Percentiles rank a stretch among this genome's conserved stretches.
Conservation (phyloP, 2,888 invertebrate species). For the Brenthis daphne region DNA sequence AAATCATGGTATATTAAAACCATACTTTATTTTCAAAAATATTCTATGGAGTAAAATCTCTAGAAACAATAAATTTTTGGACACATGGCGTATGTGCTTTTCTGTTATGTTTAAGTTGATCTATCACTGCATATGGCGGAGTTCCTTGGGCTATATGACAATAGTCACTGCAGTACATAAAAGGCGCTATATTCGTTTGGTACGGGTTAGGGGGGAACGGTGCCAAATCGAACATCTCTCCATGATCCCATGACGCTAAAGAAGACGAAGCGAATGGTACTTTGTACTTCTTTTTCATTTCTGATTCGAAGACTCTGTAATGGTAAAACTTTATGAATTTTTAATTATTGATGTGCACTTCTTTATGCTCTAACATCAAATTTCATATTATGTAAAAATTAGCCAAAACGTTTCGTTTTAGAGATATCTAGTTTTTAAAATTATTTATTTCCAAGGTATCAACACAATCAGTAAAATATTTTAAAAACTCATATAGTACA, state of each 20-base stretch:
- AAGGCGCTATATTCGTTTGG: slow-evolving; percentile 73
- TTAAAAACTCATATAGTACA: too few species aligned
- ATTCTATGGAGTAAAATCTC: slow-evolving; percentile 45
- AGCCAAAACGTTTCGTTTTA: too few species aligned
- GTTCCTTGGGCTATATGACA: slow-evolving; percentile 72
- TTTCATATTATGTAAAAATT: too few species aligned
- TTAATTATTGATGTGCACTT: neutral
- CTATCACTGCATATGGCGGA: slow-evolving; percentile 63
- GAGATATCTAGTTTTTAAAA: neutral
- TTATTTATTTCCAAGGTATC: too few species aligned
- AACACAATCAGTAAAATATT: too few species aligned
- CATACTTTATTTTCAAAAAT: neutral
- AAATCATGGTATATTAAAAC: neutral
- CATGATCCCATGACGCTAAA: slow-evolving; percentile 65
- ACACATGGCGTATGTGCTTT: slow-evolving; percentile 52
- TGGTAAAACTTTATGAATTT: slow-evolving; percentile 16
- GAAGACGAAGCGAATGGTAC: slow-evolving; percentile 59
- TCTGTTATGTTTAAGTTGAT: slow-evolving; percentile 56
- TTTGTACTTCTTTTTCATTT: slow-evolving; percentile 65
- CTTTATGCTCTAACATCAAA: neutral
- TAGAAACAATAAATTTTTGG: slow-evolving; percentile 51
- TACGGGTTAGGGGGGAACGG: slow-evolving; percentile 71
- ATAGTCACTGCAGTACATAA: slow-evolving; percentile 77
- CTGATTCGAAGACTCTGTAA: slow-evolving; percentile 68
- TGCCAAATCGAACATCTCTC: slow-evolving; percentile 64